Evolutionary conservation across 2,888 invertebrate species (phyloP).

Genomic region (Troglohyphantes excavatus): DNA sequence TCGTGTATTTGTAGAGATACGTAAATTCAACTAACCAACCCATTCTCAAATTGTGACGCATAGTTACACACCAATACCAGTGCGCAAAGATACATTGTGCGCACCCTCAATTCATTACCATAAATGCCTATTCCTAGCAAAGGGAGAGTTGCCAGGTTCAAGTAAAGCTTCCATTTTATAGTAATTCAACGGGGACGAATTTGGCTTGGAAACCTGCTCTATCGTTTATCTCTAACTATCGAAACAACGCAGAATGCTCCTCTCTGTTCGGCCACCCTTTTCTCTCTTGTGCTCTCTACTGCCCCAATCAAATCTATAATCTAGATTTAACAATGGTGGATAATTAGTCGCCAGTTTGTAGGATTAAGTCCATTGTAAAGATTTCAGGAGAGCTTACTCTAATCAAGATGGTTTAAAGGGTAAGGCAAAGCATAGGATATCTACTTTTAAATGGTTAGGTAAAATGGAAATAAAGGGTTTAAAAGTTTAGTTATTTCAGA

Average conservation of each 20-base stretch:
- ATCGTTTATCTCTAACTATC: slow-evolving; percentile 38
- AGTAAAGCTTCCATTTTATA: neutral
- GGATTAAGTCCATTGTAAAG: slow-evolving; percentile 40
- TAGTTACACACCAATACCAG: too few species aligned
- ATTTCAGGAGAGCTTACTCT: slow-evolving; percentile 14
- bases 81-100: too few species aligned
- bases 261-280: slow-evolving; percentile 34
- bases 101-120: too few species aligned
- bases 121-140: too few species aligned
- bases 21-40: too few species aligned
- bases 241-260: slow-evolving; percentile 15
- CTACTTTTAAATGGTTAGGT: too few species aligned
- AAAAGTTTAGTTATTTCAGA: too few species aligned
- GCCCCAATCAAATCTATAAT: slow-evolving; percentile 39
- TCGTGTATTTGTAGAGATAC: too few species aligned
- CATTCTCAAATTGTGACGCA: too few species aligned
- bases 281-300: too few species aligned
- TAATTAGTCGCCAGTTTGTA: slow-evolving; percentile 65
- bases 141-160: neutral
- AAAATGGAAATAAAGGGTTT: too few species aligned
- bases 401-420: slow-evolving; percentile 5
- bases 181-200: neutral
- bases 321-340: slow-evolving; percentile 52
- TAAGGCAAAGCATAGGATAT: too few species aligned
- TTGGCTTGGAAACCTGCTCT: neutral